These are phyloP conservation scores for Hylaea fasciaria DNA, from an alignment of 2,888 invertebrate genomes.

Conservation along the genomic window DNA sequence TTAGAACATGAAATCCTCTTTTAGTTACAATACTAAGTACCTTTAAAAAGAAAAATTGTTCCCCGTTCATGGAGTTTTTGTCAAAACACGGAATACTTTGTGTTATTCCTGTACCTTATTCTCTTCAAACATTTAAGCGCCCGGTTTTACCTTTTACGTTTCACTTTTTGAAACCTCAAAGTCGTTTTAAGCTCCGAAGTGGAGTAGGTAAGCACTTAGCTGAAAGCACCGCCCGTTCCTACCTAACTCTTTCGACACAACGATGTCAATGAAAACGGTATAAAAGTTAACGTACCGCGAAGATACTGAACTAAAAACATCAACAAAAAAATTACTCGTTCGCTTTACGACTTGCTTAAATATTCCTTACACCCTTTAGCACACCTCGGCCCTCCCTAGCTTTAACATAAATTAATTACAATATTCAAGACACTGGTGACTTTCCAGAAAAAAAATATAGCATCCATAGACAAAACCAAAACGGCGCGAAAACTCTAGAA, in stretches of 20 bases:
- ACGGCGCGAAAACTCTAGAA: constrained; percentile 60
- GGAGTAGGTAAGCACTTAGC: constrained; percentile 29
- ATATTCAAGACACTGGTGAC: constrained; percentile 66
- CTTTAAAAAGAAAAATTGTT: too few relatives aligned
- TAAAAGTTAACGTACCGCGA: constrained; percentile 71
- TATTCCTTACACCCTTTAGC: constrained; percentile 54
- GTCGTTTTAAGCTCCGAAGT: constrained; percentile 25
- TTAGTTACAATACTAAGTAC: too few relatives aligned
- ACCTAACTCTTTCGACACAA: constrained; percentile 54
- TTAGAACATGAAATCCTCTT: too few relatives aligned
- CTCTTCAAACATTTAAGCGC: constrained; percentile 11
- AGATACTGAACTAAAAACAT: constrained; percentile 56
- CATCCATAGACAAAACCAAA: constrained; percentile 57
- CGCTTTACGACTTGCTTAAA: constrained; percentile 58
- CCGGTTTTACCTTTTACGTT: constrained; percentile 8
- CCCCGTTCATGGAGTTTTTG: too few relatives aligned
- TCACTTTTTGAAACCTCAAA: constrained; percentile 23
- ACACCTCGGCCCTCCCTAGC: constrained; percentile 55
- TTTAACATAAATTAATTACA: constrained; percentile 83
- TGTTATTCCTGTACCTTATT: background rate
- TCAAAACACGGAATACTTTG: too few relatives aligned
- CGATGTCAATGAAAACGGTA: constrained; percentile 55
- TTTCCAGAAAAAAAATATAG: constrained; percentile 71
- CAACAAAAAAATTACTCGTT: constrained; percentile 59
- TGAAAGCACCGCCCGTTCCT: constrained; percentile 13